Evolutionary conservation across 1,140 invertebrate species (phyloP), one percentile per base, ranked within the genome.

Genomic region (Ceratosolen solmsi): DNA sequence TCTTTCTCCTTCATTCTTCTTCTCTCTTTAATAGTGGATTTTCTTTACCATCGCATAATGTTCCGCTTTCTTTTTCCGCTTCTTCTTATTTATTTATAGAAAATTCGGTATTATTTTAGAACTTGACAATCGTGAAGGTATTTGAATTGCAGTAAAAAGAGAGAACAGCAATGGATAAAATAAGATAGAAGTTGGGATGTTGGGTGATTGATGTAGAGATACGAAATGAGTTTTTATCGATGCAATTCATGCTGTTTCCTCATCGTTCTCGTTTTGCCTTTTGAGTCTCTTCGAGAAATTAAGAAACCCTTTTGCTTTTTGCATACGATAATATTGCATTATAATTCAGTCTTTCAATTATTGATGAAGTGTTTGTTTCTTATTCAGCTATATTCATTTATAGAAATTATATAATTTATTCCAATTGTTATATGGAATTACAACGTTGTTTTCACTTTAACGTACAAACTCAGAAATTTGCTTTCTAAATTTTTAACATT

Each of bases 301-400:
- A 25, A 33, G n/a, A n/a, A 77, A 77, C 65, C 27, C 8, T 3
- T 20, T 38, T 27, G 33, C 49, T 70, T 70, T 54, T 79, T 54
- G 20, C 60, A 46, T 77, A 49, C 25, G 58, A 77, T 27, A 77
- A 77, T 75, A 27, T 38, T 30, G 20, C 8, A 38, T 30, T 63
- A 33, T 46, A 46, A 46, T 46, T 46, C 41, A 46, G 13, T 46
- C 5, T 46, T 46, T 46, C n/a, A n/a, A n/a, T n/a, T n/a, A n/a
- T n/a, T n/a, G n/a, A n/a, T n/a, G n/a, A n/a, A n/a, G n/a, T n/a
- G n/a, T n/a, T n/a, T n/a, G n/a, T n/a, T n/a, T n/a, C n/a, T n/a
- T n/a, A n/a, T n/a, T n/a, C n/a, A n/a, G n/a, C n/a, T n/a, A n/a
- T n/a, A n/a, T n/a, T n/a, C n/a, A n/a, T n/a, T n/a, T n/a, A n/a